Conservation (phyloP, 2,888 invertebrate species). For the Tipula helvola region DNA sequence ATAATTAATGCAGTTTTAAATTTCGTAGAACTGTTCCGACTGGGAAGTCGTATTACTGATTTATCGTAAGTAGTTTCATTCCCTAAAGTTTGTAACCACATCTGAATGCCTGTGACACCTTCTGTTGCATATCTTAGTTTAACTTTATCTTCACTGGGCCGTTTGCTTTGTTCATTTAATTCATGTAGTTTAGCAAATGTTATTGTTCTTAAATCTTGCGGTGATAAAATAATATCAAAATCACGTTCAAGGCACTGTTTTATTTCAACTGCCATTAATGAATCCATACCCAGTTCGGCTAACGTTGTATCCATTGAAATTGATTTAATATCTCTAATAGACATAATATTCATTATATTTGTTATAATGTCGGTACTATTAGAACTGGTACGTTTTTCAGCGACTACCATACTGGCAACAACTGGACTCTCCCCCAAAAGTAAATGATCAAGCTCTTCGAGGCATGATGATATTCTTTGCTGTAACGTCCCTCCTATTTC, state of each 20-base stretch:
- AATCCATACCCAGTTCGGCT: slow-evolving; percentile 92
- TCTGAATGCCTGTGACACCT: too few species aligned
- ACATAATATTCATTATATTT: slow-evolving; percentile 55
- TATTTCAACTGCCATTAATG: slow-evolving; percentile 94
- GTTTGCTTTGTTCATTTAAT: slow-evolving; percentile 23
- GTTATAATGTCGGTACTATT: slow-evolving; percentile 55
- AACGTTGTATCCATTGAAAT: slow-evolving; percentile 59
- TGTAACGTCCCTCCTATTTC: slow-evolving; percentile 57
- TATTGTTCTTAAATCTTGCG: slow-evolving; percentile 71
- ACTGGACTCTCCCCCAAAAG: slow-evolving; percentile 55
- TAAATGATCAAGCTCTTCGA: slow-evolving; percentile 54
- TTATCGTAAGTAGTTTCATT: too few species aligned
- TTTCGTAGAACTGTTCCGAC: too few species aligned
- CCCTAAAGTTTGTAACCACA: too few species aligned
- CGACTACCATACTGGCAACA: slow-evolving; percentile 75
- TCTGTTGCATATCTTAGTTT: too few species aligned
- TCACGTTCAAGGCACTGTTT: slow-evolving; percentile 57
- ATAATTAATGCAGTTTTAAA: too few species aligned
- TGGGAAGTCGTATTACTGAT: too few species aligned
- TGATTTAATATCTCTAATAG: slow-evolving; percentile 53
- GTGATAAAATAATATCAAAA: slow-evolving; percentile 46
- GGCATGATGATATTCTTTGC: too few species aligned
- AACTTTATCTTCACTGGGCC: neutral
- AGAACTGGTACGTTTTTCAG: slow-evolving; percentile 52
- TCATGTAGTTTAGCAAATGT: slow-evolving; percentile 46